Base-by-base conservation (phyloP, 2,888 invertebrate genomes). In the Oeneis ivallda region DNA sequence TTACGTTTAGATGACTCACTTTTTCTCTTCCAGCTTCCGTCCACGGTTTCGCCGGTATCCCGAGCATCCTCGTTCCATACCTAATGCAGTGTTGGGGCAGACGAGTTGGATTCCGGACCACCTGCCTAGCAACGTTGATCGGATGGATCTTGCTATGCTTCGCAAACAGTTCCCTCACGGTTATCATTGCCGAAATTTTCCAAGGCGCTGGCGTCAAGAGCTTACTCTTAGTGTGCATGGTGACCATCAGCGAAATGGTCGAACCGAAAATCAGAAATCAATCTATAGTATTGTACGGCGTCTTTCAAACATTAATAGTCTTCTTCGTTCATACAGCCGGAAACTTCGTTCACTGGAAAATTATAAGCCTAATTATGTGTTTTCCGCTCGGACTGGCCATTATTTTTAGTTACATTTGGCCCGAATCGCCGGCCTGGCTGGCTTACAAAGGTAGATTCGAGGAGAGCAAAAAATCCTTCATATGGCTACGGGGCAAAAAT, bases 371-470 rank as follows among this genome's bases (percentile, higher is more conserved):
- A 8, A 37, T 70, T 2, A 71, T 69, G 53, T 17, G 70, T 1
- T 15, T 70, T 17, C 72, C 70, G 52, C 62, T 70, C 0, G n/a
- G 61, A 11, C 67, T 71, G 43, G 65, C 64, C 17, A 49, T 72
- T 11, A 37, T 67, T 0, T 50, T 70, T 13, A 65, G 66, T 8
- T 64, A 67, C 45, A 62, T 72, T 47, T 72, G 72, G 68, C 74
- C 74, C 1, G 77, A 77, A 53, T 76, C 76, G 9, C 75, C 74
- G 1, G 70, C 71, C 11, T 74, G 74, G 75, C 41, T 75, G 15
- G 75, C 75, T 6, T 69, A 62, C n/a, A 69, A 67, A 59, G 74
- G 72, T 1, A 65, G 68, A 37, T 71, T 72, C 32, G 72, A 74
- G n/a, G 75, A 75, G 32, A 73, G 73, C 37, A 64, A 64, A 45